Conservation (phyloP, 2,797 vertebrate genomes). For the Martes flavigula region DNA sequence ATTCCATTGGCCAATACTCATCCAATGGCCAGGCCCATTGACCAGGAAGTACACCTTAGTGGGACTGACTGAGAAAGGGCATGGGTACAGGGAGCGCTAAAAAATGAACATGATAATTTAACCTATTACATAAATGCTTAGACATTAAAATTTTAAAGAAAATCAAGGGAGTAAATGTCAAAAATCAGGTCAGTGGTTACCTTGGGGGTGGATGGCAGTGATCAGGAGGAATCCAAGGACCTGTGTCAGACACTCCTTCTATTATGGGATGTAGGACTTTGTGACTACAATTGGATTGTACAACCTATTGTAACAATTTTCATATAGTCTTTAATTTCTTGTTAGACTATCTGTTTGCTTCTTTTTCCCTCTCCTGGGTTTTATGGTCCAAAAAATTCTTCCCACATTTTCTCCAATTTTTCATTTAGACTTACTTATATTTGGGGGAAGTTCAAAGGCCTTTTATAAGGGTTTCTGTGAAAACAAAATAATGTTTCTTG, state of each 20-base stretch:
- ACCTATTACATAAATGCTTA: neutral
- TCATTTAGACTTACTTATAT: slow-evolving; percentile 24
- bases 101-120: neutral
- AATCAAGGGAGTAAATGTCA: neutral
- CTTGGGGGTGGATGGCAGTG: neutral
- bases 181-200: neutral
- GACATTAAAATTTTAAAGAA: neutral
- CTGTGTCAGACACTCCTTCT: neutral
- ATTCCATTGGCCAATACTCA: neutral
- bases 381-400: slow-evolving; percentile 23
- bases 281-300: too few species aligned
- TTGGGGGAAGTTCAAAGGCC: neutral
- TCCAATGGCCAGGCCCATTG: neutral
- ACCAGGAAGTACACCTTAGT: neutral
- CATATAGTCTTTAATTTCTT: neutral
- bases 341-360: neutral
- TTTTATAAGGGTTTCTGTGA: neutral
- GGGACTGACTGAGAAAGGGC: neutral
- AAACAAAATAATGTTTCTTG: slow-evolving; percentile 4
- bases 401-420: neutral
- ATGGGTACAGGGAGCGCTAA: neutral
- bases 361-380: slow-evolving; percentile 1
- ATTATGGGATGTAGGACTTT: neutral
- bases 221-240: neutral
- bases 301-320: neutral